Conservation (phyloP, 2,797 vertebrate species). For the Microtus californicus region DNA sequence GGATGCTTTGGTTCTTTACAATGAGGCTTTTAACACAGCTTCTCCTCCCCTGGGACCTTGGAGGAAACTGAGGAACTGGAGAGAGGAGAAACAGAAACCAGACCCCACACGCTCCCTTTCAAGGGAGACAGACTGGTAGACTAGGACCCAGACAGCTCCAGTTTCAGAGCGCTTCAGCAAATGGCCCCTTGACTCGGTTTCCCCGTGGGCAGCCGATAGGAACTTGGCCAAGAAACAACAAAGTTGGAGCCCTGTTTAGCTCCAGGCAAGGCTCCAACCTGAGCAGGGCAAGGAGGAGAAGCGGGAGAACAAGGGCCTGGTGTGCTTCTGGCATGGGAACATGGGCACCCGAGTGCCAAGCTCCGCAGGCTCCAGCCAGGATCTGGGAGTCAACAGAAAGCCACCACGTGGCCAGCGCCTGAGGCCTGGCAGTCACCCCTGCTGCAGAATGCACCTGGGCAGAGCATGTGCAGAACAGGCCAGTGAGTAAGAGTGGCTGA, state of each 20-base stretch:
- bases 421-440: accelerated
- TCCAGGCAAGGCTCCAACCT: conserved; percentile 54
- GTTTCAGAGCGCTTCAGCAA: conserved; percentile 62
- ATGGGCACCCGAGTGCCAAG: background rate
- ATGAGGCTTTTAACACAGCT: conserved; percentile 60
- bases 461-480: background rate
- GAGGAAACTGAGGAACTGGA: conserved; percentile 26
- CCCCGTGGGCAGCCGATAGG: background rate
- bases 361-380: conserved; percentile 36
- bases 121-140: background rate
- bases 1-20: conserved; percentile 51
- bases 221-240: background rate
- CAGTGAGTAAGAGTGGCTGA: accelerated
- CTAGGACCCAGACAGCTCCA: conserved; percentile 26
- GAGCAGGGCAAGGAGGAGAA: background rate
- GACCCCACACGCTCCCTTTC: background rate
- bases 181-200: conserved; percentile 12
- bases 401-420: background rate
- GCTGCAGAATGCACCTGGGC: background rate
- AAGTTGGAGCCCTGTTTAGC: conserved; percentile 13
- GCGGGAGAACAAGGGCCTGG: conserved; percentile 61
- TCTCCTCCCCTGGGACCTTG: background rate
- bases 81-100: conserved; percentile 13
- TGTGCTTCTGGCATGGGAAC: background rate
- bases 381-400: background rate